phyloP scores from a whole-genome alignment of 2,888 invertebrate species.

The Aricia artaxerxes region DNA sequence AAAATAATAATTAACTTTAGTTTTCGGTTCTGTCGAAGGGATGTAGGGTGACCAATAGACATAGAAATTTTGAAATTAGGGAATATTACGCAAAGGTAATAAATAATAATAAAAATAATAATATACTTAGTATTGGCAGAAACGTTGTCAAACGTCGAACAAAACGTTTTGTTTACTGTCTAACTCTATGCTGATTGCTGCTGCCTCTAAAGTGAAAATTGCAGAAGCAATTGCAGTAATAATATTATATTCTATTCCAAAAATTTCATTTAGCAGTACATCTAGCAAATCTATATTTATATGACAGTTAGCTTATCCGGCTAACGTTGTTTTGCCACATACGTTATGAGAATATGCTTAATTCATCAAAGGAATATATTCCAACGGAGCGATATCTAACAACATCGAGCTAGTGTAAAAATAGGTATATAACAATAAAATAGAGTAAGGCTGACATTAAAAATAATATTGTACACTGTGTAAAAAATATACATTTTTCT shows the following conservation, averaged over 20 bases:
- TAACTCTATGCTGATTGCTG: too few relatives aligned
- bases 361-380: neutral
- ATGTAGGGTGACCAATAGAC: slow-evolving; percentile 48
- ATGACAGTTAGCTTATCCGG: too few relatives aligned
- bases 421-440: neutral
- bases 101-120: too few relatives aligned
- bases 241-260: neutral
- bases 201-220: too few relatives aligned
- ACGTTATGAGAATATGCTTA: too few relatives aligned
- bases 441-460: neutral
- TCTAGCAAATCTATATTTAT: neutral
- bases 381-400: neutral
- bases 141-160: too few relatives aligned
- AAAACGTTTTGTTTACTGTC: too few relatives aligned
- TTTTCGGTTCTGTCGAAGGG: slow-evolving; percentile 52
- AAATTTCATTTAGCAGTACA: neutral
- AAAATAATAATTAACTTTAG: slow-evolving; percentile 72
- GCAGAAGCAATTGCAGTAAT: too few relatives aligned
- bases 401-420: neutral
- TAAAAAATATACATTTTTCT: neutral
- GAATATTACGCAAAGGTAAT: too few relatives aligned
- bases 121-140: too few relatives aligned
- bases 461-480: too few relatives aligned
- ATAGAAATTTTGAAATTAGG: neutral
- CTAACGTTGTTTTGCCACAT: neutral